A percentile compares a stretch with the other conserved stretches of the same genome.
These are phyloP conservation scores for Lepus timidus DNA, from an alignment of 2,113 vertebrate species.

Conservation along the genomic window DNA sequence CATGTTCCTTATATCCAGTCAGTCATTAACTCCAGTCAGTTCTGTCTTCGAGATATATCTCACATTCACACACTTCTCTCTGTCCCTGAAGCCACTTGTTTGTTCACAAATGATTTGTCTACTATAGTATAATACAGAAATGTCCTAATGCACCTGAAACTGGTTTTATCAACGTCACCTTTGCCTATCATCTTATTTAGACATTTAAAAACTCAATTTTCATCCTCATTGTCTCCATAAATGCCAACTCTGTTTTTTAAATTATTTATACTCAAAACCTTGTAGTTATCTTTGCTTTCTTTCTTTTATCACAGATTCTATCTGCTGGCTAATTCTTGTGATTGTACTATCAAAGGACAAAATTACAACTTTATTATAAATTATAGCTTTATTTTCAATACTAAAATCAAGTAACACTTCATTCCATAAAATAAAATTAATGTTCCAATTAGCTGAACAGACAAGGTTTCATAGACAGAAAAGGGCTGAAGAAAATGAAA, in stretches of 20 bases:
- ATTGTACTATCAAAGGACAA: not conserved
- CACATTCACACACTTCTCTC: not conserved
- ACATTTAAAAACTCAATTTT: not conserved
- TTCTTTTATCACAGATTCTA: not conserved
- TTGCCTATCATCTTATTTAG: not conserved
- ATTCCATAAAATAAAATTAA: no score
- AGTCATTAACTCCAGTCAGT: not conserved
- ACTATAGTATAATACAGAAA: not conserved
- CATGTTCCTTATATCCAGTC: not conserved
- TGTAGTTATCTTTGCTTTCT: not conserved
- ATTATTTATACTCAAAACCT: not conserved
- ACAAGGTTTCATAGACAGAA: no score
- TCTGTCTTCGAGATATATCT: not conserved
- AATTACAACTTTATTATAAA: no score
- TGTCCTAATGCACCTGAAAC: not conserved
- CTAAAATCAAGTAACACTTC: no score
- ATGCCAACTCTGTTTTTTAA: not conserved
- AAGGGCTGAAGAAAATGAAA: no score
- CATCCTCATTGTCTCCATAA: not conserved
- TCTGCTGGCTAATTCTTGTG: not conserved
- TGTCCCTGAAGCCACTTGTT: not conserved
- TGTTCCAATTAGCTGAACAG: no score
- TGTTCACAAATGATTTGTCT: not conserved
- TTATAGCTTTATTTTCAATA: no score
- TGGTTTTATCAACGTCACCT: not conserved